Base-by-base conservation (phyloP, 2,888 invertebrate genomes). In the Tenthredo scrophulariae region DNA sequence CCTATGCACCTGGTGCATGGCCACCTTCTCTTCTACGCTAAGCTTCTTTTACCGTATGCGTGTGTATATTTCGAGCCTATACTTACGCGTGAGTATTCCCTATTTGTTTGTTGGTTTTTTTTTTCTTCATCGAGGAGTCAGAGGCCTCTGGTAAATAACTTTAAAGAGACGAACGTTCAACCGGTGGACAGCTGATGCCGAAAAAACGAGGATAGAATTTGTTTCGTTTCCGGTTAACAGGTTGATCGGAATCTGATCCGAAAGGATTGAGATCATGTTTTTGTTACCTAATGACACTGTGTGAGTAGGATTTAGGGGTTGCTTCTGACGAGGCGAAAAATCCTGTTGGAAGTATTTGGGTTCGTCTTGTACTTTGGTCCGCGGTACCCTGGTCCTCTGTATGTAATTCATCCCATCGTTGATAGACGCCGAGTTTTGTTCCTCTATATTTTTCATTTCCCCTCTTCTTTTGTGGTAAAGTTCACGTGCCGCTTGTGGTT, bases 1-100 rank as follows among this genome's bases (percentile, higher is more conserved):
- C 89, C 65, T 88, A 89, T 89, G 89, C 91, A 91, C 91, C 91
- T 91, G 91, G 91, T 91, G 88, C 88, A 87, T 87, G 87, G 88
- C 88, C 80, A 80, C 80, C 80, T 58, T 80, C 83, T 70, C 67
- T 67, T 29, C 46, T 29, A 40, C 82, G 65, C 65, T 37, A 82
- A 62, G 37, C 82, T 82, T 82, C 43, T 82, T 15, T 65, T 7
- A 37, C 37, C 33, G 43, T 54, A 13, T 26, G 26, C 22, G 26
- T 4, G 26, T 26, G 13, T 9, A 62, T 26, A 22, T 26, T 26
- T 3, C 10, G 62, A 26, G 26, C 22, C 9, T 67, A 65, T 65
- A 26, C 6, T 29, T 2, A 26, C 67, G 15, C 33, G 22, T 33
- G 26, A 5, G 22, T 80, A 13, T 62, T 62, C 33, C 9, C 26